Evolutionary conservation across 2,888 invertebrate genomes (phyloP), one percentile per base, ranked within the genome.

Genomic region (Heliconius ethilla): DNA sequence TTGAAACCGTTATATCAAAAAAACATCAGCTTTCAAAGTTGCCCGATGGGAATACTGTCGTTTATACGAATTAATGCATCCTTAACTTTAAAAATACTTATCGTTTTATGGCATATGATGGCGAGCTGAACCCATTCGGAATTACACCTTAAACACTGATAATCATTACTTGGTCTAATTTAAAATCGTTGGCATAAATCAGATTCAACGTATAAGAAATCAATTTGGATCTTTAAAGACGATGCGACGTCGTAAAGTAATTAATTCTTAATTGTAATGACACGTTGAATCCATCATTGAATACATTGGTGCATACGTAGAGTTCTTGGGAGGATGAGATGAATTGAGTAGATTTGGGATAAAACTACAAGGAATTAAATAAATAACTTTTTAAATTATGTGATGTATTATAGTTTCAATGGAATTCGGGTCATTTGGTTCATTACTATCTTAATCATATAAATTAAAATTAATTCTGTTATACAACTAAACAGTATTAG

Each of bases 151-250:
- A 89, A 89, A 87, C 87, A 86, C 85, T 85, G 84, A 85, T 89
- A 89, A 89, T 90, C 89, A 84, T 86, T 84, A 86, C 85, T 85
- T 84, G 87, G 87, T 88, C 85, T 88, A 89, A 89, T 90, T 90
- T 87, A 83, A 83, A 82, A 83, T 83, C 81, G 82, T 75, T 83
- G 82, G 82, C 83, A 82, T 85, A 84, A 86, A 85, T 84, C 84
- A 83, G 81, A 80, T 74, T 66, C 82, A 80, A 82, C 80, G 81
- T 81, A 81, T 82, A 87, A 85, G 84, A 87, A 88, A 87, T 81
- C 81, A 83, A 84, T 84, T 84, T 83, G 81, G 79, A 84, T 77
- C 81, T 82, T 79, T 73, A 73, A 75, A 77, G 69, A 77, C 67
- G 77, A 66, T 67, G 75, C 75, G 77, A 77, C 77, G 79, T 82